Evolutionary conservation across 2,797 vertebrate species (phyloP), one percentile per base, ranked within the genome.

Genomic region (Pelodytes ibericus): DNA sequence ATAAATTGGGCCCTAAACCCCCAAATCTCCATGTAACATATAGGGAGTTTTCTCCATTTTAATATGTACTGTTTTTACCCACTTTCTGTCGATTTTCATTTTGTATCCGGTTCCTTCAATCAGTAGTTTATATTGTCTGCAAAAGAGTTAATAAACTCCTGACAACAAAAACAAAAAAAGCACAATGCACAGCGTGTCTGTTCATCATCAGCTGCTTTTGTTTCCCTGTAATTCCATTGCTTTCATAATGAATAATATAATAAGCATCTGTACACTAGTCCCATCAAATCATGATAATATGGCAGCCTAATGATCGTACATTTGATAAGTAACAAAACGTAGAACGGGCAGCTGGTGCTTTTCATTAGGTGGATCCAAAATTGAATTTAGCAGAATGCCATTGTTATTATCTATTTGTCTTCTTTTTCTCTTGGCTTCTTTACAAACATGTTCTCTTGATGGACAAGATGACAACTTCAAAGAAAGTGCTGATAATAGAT

Each of bases 381-480:
- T 77, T 66, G 69, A 77, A 77, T 77, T 72, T 77, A 66, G 29
- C 62, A 77, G 47, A 30, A 77, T 71, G 49, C 39, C 49, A 65
- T 72, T 66, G 62, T 66, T 59, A 77, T 77, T 57, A 72, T 72
- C 69, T 66, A 41, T 66, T 58, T 66, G 51, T 77, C 49, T 71
- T 64, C n/a, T 51, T 22, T 33, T 59, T 71, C 53, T 66, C 69
- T 65, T 72, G 69, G 61, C 69, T 66, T 66, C 51, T 18, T 31
- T 60, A 60, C 69, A 77, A 77, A 60, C 69, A 72, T 60, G 29
- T 67, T 31, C 13, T 33, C 62, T 72, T 66, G 75, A 77, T 66
- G 68, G 75, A 77, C 75, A 72, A 72, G 61, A 61, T 72, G 64
- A 72, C 61, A 67, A 63, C 75, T 66, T 59, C 29, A 71, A 64